Evolutionary conservation across 92 coral and sea anemone genomes (phyloP), one percentile per base, ranked within the genome.

Genomic region (Pocillopora meandrina): DNA sequence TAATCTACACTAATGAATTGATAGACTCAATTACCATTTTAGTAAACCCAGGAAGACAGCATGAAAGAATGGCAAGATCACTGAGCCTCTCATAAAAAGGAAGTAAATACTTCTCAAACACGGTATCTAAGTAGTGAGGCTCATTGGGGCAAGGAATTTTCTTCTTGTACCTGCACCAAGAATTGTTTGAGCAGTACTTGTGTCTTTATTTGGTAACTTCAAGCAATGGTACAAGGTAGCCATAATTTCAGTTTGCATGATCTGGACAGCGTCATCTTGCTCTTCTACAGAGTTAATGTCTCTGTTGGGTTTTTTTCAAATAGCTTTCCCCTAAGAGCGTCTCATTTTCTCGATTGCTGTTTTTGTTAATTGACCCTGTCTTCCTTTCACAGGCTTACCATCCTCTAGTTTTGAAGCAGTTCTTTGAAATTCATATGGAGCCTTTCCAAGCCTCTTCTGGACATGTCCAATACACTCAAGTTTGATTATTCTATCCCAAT

Each of bases 401-500:
- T 85, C 92, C 52, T 20, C 87, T 52, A 89, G 66, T 74, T 89
- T 89, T 5, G 70, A 56, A 42, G 71, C 72, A 62, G 67, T 85
- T 70, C 69, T 88, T 76, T 88, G 93, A 62, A 87, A 87, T 18
- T 77, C 77, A 63, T 77, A 77, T 78, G 78, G 85, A 58, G 82
- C 86, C 77, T 90, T 90, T 65, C 88, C 87, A 57, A 82, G 63
- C 7, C 84, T 31, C 80, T 83, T 88, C 84, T 88, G 87, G 26
- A 83, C 85, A 77, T 83, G 87, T 56, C 91, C 85, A 58, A 88
- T 63, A 76, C 91, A 88, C 57, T 88, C 91, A n/a, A 88, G 91
- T 70, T 83, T 88, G 19, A 88, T 65, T 12, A 83, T 85, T 5
- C 87, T 75, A 74, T 76, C 70, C 31, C 86, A 87, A n/a, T 87